Evolutionary conservation across 2,888 invertebrate species (phyloP).

Genomic region (Stenchaetothrips biformis): DNA sequence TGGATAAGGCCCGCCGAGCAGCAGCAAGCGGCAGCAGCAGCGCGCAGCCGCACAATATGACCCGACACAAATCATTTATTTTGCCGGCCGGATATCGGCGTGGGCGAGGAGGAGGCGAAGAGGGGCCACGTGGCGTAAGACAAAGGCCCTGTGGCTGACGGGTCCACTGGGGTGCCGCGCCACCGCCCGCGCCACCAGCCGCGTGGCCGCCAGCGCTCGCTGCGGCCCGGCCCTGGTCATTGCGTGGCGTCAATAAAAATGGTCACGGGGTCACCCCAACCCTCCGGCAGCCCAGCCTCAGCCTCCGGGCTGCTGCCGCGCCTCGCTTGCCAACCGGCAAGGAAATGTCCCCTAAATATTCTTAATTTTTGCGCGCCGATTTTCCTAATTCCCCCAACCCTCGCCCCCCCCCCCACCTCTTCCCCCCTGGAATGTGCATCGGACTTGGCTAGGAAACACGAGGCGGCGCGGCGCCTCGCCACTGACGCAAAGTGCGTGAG

Average conservation of each 20-base stretch:
- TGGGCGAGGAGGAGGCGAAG: background rate
- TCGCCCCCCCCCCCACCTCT: background rate
- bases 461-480: too few relatives aligned
- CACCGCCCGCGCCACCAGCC: too few relatives aligned
- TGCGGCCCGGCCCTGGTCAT: background rate
- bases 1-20: background rate
- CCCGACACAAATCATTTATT: constrained; percentile 14
- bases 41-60: background rate
- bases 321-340: background rate
- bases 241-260: constrained; percentile 19
- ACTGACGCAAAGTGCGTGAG: too few relatives aligned
- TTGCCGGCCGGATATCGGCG: constrained; percentile 7
- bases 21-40: background rate
- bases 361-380: constrained; percentile 22
- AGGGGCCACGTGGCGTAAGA: constrained; percentile 7
- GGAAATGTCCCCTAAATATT: constrained; percentile 25
- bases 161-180: background rate
- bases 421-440: background rate
- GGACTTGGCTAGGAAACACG: too few relatives aligned
- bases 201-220: too few relatives aligned
- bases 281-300: background rate
- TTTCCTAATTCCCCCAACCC: background rate
- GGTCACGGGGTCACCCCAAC: constrained; percentile 18
- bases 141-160: background rate
- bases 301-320: background rate